Conservation (phyloP, 1,140 invertebrate genomes). For the Lepidotrigona ventralis region DNA sequence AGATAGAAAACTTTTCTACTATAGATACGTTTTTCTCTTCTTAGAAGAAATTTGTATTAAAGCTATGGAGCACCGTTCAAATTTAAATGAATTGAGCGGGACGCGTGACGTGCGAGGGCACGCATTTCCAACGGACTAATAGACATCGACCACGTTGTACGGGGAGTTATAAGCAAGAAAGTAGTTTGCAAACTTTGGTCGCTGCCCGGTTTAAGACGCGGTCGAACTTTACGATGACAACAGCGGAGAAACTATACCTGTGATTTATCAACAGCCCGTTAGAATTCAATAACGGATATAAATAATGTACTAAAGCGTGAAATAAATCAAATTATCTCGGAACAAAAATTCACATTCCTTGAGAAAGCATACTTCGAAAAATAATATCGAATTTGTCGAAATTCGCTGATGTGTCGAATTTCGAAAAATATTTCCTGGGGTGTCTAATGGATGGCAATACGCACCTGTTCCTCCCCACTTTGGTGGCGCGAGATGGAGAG, state of each 20-base stretch:
- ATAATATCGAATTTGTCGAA: neutral
- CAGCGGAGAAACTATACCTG: neutral
- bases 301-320: too few relatives aligned
- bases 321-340: too few relatives aligned
- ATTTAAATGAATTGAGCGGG: neutral
- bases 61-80: neutral
- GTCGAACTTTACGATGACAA: neutral
- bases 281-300: neutral
- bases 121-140: conserved; percentile 19
- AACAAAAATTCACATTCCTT: too few relatives aligned
- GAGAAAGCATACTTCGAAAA: fast-evolving
- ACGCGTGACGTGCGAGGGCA: neutral
- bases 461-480: conserved; percentile 26
- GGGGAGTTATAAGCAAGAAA: conserved; percentile 11
- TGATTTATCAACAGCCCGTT: neutral
- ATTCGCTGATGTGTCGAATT: neutral
- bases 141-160: conserved; percentile 21
- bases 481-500: neutral
- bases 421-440: neutral
- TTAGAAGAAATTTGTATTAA: fast-evolving
- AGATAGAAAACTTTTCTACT: too few relatives aligned
- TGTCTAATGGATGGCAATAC: neutral
- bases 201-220: too few relatives aligned
- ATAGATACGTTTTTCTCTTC: fast-evolving
- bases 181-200: conserved; percentile 30